A percentile compares a stretch with the other conserved stretches of the same genome.
These are phyloP conservation scores for Chitala chitala DNA, from an alignment of 2,113 vertebrate genomes.

Conservation along the genomic window DNA sequence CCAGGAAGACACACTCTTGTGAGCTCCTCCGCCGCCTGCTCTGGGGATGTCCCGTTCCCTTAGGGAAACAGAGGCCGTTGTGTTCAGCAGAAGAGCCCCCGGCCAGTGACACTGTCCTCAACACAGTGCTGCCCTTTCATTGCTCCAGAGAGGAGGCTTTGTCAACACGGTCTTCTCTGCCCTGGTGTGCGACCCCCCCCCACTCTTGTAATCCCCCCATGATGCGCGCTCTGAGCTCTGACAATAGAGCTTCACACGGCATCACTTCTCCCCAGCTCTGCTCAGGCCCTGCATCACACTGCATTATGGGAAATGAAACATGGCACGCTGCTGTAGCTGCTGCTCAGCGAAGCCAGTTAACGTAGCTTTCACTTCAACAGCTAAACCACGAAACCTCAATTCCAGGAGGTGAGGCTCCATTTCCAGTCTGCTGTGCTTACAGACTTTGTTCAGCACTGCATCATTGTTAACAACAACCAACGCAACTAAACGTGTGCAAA, in stretches of 20 bases:
- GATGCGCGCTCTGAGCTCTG: neutral
- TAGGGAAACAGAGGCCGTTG: neutral
- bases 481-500: too few species aligned
- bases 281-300: too few species aligned
- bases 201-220: neutral
- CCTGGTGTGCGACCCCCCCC: neutral
- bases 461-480: too few species aligned
- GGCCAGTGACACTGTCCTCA: too few species aligned
- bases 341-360: too few species aligned
- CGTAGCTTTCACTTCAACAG: too few species aligned
- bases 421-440: too few species aligned
- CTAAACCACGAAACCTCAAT: too few species aligned
- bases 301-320: neutral
- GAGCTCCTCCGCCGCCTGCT: neutral
- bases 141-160: neutral
- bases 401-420: too few species aligned
- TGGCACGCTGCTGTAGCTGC: neutral
- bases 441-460: too few species aligned
- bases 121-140: neutral
- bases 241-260: slow-evolving; percentile 11
- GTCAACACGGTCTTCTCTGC: neutral
- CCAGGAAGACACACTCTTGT: neutral
- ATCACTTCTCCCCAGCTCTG: neutral
- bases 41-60: neutral
- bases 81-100: neutral